Percentiles rank a stretch among this genome's conserved stretches.
These are phyloP conservation scores for Axea sp. DNA, from an alignment of 2,888 invertebrate species.

Conservation along the genomic window DNA sequence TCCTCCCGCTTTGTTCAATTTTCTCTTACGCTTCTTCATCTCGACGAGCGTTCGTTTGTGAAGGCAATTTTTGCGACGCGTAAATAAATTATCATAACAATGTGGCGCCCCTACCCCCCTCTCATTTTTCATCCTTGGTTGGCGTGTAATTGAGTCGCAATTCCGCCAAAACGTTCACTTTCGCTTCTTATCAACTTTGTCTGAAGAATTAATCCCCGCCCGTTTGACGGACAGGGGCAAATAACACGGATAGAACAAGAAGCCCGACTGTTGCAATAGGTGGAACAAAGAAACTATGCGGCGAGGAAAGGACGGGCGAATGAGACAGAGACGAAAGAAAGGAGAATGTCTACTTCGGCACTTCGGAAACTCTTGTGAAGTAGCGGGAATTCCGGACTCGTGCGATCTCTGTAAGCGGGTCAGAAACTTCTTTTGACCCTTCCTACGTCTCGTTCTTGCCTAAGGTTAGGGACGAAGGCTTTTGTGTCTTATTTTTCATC, in stretches of 20 bases:
- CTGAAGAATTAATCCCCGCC: slow-evolving; percentile 39
- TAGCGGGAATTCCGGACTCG: slow-evolving; percentile 73
- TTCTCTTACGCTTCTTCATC: slow-evolving; percentile 49
- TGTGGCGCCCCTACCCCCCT: slow-evolving; percentile 1
- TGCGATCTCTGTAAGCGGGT: slow-evolving; percentile 76
- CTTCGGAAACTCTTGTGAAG: slow-evolving; percentile 76
- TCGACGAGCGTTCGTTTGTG: slow-evolving; percentile 15
- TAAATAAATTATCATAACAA: slow-evolving; percentile 52
- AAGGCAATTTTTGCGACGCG: slow-evolving; percentile 35
- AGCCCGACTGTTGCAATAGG: slow-evolving; percentile 55
- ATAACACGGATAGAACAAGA: slow-evolving; percentile 65
- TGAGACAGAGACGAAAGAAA: slow-evolving; percentile 35
- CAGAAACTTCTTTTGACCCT: slow-evolving; percentile 79
- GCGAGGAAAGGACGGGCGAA: slow-evolving; percentile 31
- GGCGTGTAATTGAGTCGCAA: slow-evolving; percentile 26
- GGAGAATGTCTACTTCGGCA: slow-evolving; percentile 71
- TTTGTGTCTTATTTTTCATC: slow-evolving; percentile 66
- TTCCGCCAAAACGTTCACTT: slow-evolving; percentile 31
- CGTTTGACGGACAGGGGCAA: slow-evolving; percentile 54
- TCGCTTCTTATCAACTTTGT: slow-evolving; percentile 42
- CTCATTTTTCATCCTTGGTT: slow-evolving; percentile 20
- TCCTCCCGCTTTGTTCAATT: slow-evolving; percentile 44
- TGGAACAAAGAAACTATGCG: slow-evolving; percentile 66
- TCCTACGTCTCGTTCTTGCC: slow-evolving; percentile 69
- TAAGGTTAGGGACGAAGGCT: slow-evolving; percentile 74